Conservation (phyloP, 2,797 vertebrate genomes). For the Thalassophryne amazonica region DNA sequence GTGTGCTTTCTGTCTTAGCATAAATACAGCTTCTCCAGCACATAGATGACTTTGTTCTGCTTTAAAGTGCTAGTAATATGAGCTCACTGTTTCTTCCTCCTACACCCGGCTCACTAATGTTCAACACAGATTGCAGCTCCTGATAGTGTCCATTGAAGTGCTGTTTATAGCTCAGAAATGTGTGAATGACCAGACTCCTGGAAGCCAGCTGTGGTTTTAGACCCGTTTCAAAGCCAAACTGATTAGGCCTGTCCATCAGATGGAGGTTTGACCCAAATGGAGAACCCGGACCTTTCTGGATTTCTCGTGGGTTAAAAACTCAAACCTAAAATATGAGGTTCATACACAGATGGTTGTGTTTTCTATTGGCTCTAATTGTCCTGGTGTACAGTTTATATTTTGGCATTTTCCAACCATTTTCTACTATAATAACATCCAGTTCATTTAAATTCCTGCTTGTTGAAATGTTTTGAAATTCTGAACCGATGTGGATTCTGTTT, state of each 20-base stretch:
- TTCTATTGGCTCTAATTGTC: constrained; percentile 4
- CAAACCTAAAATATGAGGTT: constrained; percentile 13
- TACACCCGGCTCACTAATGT: constrained; percentile 59
- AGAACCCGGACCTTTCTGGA: constrained; percentile 34
- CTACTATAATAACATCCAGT: not conserved
- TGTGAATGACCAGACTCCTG: constrained; percentile 51
- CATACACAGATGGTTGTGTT: not conserved
- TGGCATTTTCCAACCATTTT: not conserved
- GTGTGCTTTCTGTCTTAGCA: not conserved
- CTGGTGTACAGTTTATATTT: not conserved
- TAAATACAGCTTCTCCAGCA: constrained; percentile 4
- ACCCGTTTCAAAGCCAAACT: constrained; percentile 46
- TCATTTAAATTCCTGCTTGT: not conserved
- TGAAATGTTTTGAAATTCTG: not conserved
- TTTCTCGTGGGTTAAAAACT: constrained; percentile 28
- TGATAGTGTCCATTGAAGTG: constrained; percentile 59
- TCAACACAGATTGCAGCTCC: constrained; percentile 62
- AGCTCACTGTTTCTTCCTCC: constrained; percentile 47
- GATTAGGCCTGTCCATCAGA: constrained; percentile 60
- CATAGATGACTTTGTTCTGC: constrained; percentile 25
- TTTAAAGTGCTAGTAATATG: constrained; percentile 45
- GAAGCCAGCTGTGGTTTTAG: constrained; percentile 66
- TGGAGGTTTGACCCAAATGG: constrained; percentile 48
- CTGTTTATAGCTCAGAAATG: constrained; percentile 68
- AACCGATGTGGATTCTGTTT: constrained; percentile 6